A percentile compares a stretch with the other conserved stretches of the same genome.
Conservation (phyloP, 2,113 vertebrate genomes). For the Bucco capensis region DNA sequence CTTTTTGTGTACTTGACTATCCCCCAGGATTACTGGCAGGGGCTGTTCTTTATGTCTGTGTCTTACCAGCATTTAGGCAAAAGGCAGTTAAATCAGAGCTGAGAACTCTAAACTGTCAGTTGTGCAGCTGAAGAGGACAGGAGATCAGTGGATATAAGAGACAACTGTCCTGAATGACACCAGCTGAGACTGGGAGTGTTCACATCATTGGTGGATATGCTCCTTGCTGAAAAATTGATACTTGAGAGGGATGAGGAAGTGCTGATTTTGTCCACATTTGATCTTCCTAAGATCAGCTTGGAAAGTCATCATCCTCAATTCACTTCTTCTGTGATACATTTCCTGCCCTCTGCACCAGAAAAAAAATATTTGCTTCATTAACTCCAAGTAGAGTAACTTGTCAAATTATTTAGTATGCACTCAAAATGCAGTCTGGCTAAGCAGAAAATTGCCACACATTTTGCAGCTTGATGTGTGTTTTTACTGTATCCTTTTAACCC, state of each 20-base stretch:
- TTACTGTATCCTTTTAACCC: neutral
- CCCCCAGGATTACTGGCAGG: neutral
- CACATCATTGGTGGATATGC: neutral
- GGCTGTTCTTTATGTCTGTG: neutral
- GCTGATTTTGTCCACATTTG: neutral
- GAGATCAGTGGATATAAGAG: neutral
- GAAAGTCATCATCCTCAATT: neutral
- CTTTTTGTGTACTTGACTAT: neutral
- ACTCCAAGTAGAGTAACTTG: neutral
- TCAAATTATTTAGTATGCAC: neutral
- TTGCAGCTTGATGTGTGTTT: neutral
- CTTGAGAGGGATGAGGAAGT: fast-evolving
- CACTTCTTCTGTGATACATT: neutral
- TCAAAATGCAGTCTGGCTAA: neutral
- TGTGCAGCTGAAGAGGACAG: neutral
- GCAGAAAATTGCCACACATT: neutral
- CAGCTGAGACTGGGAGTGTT: neutral
- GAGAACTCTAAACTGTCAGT: neutral
- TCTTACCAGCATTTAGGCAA: neutral
- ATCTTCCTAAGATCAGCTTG: neutral
- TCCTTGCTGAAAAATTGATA: neutral
- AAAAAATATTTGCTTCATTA: neutral
- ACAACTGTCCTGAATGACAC: neutral
- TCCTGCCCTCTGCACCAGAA: neutral
- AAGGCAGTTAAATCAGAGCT: neutral